phyloP scores from a whole-genome alignment of 2,113 vertebrate species.

The Ranitomeya imitator region DNA sequence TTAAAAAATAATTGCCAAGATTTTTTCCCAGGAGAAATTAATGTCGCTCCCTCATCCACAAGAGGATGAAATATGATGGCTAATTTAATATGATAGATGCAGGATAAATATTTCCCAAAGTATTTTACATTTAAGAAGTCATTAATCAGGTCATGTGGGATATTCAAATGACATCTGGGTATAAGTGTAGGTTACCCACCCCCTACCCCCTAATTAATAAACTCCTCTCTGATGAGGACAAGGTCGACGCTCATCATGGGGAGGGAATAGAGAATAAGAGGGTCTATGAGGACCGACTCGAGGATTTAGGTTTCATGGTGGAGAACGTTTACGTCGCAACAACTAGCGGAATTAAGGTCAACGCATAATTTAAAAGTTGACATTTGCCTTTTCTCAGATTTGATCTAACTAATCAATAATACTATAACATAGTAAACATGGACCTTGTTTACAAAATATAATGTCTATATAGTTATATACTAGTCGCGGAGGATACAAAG shows the following conservation, averaged over 20 bases:
- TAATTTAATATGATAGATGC: conserved; percentile 21
- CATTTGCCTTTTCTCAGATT: neutral
- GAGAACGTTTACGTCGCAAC: too few relatives aligned
- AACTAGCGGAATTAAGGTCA: neutral
- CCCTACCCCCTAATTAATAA: neutral
- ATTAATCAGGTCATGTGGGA: conserved; percentile 22
- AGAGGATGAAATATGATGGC: conserved; percentile 1
- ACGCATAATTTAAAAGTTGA: neutral
- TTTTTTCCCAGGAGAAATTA: conserved; percentile 15
- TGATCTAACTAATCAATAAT: neutral
- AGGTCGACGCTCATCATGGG: neutral
- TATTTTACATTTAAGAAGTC: conserved; percentile 18
- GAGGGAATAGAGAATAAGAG: neutral
- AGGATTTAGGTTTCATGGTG: neutral
- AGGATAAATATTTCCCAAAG: conserved; percentile 19
- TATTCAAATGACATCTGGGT: neutral
- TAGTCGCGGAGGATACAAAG: too few relatives aligned
- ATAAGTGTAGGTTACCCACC: neutral
- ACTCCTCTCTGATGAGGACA: neutral
- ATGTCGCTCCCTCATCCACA: neutral
- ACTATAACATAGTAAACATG: too few relatives aligned
- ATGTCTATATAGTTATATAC: too few relatives aligned
- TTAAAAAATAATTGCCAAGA: conserved; percentile 22
- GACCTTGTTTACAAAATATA: too few relatives aligned
- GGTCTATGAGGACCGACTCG: neutral